Percentiles rank a stretch among this genome's conserved stretches.
phyloP scores from a whole-genome alignment of 2,888 invertebrate genomes.

The Abrostola tripartita region DNA sequence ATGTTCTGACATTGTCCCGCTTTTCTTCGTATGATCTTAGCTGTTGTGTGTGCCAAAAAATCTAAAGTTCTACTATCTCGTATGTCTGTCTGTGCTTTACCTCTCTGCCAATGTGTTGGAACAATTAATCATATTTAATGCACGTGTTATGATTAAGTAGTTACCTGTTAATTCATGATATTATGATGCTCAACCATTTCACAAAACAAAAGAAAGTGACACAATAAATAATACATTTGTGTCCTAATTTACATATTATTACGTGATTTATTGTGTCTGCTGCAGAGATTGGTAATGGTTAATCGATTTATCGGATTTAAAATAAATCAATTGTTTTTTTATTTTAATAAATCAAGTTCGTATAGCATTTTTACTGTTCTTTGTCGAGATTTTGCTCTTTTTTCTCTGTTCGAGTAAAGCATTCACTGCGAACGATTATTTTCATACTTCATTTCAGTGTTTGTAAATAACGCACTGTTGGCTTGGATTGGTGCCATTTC shows the following conservation, averaged over 20 bases:
- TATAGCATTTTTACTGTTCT: no score
- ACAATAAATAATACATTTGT: background rate
- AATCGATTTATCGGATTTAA: no score
- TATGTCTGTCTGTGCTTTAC: slow-evolving; percentile 31
- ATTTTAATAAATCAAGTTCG: no score
- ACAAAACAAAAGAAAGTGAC: background rate
- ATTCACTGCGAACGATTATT: slow-evolving; percentile 17
- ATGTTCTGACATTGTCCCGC: slow-evolving; percentile 51
- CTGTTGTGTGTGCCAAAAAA: slow-evolving; percentile 47
- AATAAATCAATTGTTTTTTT: no score
- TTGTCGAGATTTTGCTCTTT: background rate
- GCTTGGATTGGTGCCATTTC: slow-evolving; percentile 66
- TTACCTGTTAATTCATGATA: slow-evolving; percentile 15
- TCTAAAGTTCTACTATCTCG: slow-evolving; percentile 24
- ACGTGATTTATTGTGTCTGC: slow-evolving; percentile 8
- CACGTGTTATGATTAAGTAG: slow-evolving; percentile 27
- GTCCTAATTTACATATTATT: background rate
- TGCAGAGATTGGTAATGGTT: no score
- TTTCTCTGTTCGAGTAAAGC: slow-evolving; percentile 3
- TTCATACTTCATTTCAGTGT: slow-evolving; percentile 58
- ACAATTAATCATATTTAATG: slow-evolving; percentile 29
- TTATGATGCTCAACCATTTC: background rate
- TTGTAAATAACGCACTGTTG: slow-evolving; percentile 66
- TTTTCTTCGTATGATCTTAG: slow-evolving; percentile 30
- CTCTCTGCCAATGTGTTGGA: slow-evolving; percentile 15